Evolutionary conservation across 35 echinoderm and acorn worm species (phyloP), one percentile per base, ranked within the genome.

Genomic region (Chiridota heheva): DNA sequence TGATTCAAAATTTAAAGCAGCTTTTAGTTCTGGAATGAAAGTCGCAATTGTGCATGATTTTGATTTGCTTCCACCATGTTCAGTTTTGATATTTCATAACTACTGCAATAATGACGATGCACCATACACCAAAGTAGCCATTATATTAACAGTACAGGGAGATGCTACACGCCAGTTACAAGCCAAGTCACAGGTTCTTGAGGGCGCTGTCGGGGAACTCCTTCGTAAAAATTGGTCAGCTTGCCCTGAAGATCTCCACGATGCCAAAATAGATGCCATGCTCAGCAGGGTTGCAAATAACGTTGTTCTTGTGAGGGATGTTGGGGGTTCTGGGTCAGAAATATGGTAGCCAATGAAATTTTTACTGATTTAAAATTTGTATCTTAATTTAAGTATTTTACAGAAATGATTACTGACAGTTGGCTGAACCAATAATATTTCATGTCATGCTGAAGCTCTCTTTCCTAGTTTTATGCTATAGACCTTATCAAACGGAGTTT

Each of bases 101-200:
- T 93, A 83, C 72, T 93, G 90, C 38, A 86, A 93, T 22, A 93
- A 82, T 44, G 90, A 93, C 5, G 72, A 93, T 78, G 90, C 85
- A 0, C 78, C 78, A 10, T 88, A 83, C 70, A 77, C 63, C n/a
- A 80, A 88, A 42, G 85, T 81, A 0, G 85, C 69, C 0, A 67
- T 93, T 16, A 74, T 93, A 0, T 63, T 88, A 15, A 82, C 83
- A 15, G 48, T 91, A 40, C 49, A 67, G 46, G 69, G 83, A 1
- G 37, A 46, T 13, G 25, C 49, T 37, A 36, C 49, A 28, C 7
- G 17, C 29, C 36, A 36, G 63, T 4, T 26, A 72, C 30, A 2
- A 37, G 36, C 18, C 6, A 55, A 68, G 28, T 18, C 49, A 3
- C 42, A 70, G 37, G 63, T 44, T 12, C 36, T 81, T 45, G 67